Conservation (phyloP, 2,888 invertebrate genomes). For the Noctua comes region DNA sequence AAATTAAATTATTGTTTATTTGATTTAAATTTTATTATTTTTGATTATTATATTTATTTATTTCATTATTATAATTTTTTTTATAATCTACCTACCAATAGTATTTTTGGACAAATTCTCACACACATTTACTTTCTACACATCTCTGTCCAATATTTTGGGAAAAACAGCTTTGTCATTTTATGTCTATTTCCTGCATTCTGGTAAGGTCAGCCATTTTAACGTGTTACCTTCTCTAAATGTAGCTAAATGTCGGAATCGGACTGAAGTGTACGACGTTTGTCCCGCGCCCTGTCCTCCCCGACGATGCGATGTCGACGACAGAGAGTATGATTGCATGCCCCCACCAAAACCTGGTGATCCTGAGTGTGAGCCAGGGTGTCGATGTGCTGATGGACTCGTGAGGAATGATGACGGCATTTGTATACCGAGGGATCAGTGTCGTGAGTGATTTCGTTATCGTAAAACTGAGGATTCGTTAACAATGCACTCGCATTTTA, state of each 20-base stretch:
- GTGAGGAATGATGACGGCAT: slow-evolving; percentile 59
- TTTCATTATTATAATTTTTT: too few relatives aligned
- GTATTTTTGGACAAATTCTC: not conserved
- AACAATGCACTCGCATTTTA: not conserved
- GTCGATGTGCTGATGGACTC: slow-evolving; percentile 71
- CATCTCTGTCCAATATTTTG: not conserved
- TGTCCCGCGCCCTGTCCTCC: slow-evolving; percentile 67
- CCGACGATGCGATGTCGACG: slow-evolving; percentile 67
- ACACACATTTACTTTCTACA: not conserved
- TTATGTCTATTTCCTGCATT: not conserved
- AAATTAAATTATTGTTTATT: too few relatives aligned
- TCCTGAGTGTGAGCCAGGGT: slow-evolving; percentile 67
- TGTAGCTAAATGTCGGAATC: slow-evolving; percentile 57
- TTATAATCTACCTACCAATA: not conserved
- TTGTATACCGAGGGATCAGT: slow-evolving; percentile 65
- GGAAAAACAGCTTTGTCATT: not conserved
- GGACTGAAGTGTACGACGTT: slow-evolving; percentile 66
- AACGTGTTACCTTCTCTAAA: not conserved
- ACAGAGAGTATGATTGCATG: slow-evolving; percentile 61
- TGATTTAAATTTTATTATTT: too few relatives aligned
- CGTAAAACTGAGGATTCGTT: not conserved
- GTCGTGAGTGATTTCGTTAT: slow-evolving; percentile 59
- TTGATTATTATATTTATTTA: too few relatives aligned
- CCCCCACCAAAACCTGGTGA: slow-evolving; percentile 69
- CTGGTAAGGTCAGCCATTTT: not conserved